Percentiles rank a stretch among this genome's conserved stretches.
Conservation (phyloP, 2,888 invertebrate species). For the Miltochrista miniata region DNA sequence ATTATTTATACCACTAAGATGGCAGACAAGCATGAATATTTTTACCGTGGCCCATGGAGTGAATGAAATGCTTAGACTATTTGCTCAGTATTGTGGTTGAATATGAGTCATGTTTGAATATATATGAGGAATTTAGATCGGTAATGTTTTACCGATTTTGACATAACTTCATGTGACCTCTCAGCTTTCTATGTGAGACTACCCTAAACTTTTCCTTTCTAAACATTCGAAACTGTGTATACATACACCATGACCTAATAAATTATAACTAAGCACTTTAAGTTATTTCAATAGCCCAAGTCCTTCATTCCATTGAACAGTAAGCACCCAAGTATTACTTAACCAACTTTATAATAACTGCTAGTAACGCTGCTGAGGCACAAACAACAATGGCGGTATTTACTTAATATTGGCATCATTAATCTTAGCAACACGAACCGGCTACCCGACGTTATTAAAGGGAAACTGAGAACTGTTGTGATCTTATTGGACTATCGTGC, state of each 20-base stretch:
- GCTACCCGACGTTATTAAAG: conserved; percentile 14
- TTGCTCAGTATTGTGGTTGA: too few species aligned
- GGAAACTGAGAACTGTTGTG: conserved; percentile 23
- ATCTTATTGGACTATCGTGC: conserved; percentile 3
- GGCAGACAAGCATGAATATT: too few species aligned
- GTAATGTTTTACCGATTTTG: too few species aligned
- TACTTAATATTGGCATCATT: conserved; percentile 35
- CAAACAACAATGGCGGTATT: conserved; percentile 32
- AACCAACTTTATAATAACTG: conserved; percentile 24
- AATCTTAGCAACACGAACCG: conserved; percentile 27
- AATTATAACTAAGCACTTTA: background rate
- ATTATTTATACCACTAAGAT: too few species aligned
- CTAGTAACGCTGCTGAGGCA: conserved; percentile 18
- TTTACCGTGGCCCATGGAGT: too few species aligned
- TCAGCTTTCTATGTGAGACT: too few species aligned
- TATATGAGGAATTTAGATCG: too few species aligned
- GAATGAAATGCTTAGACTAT: too few species aligned
- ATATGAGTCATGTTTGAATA: too few species aligned
- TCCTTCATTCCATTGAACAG: background rate
- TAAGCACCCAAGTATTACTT: background rate
- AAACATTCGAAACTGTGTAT: too few species aligned
- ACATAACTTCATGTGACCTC: too few species aligned
- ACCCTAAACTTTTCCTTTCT: too few species aligned
- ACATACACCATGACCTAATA: background rate
- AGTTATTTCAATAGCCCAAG: background rate